Percentiles rank a stretch among this genome's conserved stretches.
phyloP scores from a whole-genome alignment of 92 coral and sea anemone genomes.

The Paramuricea clavata region DNA sequence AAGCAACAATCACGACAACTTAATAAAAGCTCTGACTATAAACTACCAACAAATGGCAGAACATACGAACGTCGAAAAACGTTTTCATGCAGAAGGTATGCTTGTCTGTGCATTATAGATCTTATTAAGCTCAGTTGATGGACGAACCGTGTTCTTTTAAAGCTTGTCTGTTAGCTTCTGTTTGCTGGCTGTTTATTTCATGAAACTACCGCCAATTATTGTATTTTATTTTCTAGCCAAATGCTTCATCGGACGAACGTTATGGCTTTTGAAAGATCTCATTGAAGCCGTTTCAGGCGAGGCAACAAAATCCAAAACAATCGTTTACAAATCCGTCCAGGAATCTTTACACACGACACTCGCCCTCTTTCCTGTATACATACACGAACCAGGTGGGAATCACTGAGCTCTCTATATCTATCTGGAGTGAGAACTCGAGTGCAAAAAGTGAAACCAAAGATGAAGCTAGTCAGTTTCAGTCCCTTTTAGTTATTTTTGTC shows the following conservation, averaged over 20 bases:
- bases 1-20: constrained; percentile 83
- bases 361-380: constrained; percentile 82
- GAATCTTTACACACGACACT: constrained; percentile 89
- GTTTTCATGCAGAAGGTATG: constrained; percentile 80
- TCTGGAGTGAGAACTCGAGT: no score
- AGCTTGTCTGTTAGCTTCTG: no score
- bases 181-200: background rate
- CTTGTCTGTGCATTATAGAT: background rate
- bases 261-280: constrained; percentile 79
- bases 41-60: constrained; percentile 80
- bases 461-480: background rate
- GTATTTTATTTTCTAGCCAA: constrained; percentile 65
- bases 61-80: constrained; percentile 66
- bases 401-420: background rate
- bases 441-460: no score
- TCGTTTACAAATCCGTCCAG: constrained; percentile 89
- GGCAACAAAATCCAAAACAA: constrained; percentile 94
- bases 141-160: background rate
- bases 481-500: background rate
- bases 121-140: no score
- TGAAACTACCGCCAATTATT: background rate
- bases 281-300: constrained; percentile 89
- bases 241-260: constrained; percentile 78
- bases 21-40: constrained; percentile 79
- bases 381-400: constrained; percentile 89